Conservation (phyloP, 2,888 invertebrate genomes). For the Acronicta psi region DNA sequence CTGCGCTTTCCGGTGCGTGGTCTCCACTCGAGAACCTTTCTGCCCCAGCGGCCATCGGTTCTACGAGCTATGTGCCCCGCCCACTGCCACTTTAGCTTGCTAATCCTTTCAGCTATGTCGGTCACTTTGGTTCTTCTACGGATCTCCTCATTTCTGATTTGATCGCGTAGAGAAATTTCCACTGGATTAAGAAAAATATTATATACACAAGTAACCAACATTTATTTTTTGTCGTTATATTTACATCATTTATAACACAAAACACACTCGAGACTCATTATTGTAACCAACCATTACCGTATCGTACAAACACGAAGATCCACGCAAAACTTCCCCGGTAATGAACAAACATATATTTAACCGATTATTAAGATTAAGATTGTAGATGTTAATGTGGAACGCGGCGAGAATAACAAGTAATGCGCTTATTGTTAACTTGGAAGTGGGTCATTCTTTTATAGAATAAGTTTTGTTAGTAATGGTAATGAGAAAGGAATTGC, state of each 20-base stretch:
- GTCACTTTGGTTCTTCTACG: no score
- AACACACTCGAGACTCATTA: conserved; percentile 13
- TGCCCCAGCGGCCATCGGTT: no score
- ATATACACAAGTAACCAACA: no score
- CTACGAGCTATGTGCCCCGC: no score
- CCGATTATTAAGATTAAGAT: conserved; percentile 49
- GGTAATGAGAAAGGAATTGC: conserved; percentile 14
- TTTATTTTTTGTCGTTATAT: neutral
- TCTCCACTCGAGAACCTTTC: no score
- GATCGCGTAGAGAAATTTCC: no score
- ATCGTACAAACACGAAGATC: conserved; percentile 17
- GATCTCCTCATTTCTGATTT: no score
- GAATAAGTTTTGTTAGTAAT: conserved; percentile 32
- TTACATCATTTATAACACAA: neutral
- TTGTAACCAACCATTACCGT: conserved; percentile 4
- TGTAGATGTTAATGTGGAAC: conserved; percentile 36
- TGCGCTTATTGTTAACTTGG: conserved; percentile 40
- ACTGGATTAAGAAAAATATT: no score
- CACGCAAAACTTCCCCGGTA: conserved; percentile 32
- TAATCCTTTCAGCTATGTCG: no score
- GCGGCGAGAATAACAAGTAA: conserved; percentile 37
- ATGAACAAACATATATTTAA: conserved; percentile 50
- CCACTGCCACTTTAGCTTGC: no score
- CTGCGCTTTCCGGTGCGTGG: no score
- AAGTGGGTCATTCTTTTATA: conserved; percentile 37